These are phyloP conservation scores for Acrocephalus kingi DNA, from an alignment of 2,113 vertebrate species.

Conservation along the genomic window DNA sequence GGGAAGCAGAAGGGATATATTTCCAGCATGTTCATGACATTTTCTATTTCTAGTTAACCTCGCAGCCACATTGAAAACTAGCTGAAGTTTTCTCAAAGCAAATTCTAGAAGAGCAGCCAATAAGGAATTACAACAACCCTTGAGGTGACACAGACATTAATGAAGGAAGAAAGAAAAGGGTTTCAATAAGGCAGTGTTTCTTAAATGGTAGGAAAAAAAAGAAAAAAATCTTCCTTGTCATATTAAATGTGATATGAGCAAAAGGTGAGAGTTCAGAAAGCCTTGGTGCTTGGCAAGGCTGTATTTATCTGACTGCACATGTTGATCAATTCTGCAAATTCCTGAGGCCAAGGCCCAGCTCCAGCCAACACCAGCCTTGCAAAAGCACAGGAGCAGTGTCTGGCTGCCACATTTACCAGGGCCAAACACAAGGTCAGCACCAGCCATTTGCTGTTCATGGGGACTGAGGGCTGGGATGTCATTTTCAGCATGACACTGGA, in stretches of 20 bases:
- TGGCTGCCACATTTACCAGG: background rate
- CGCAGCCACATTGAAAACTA: slow-evolving; percentile 8
- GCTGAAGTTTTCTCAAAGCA: slow-evolving; percentile 35
- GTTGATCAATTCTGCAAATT: background rate
- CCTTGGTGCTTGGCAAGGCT: background rate
- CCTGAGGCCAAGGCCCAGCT: accelerated
- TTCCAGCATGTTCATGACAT: background rate
- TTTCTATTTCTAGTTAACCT: slow-evolving; percentile 43
- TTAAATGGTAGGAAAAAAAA: background rate
- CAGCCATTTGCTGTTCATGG: background rate
- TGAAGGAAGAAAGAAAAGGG: slow-evolving; percentile 39
- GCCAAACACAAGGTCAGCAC: background rate
- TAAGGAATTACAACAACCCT: slow-evolving; percentile 26
- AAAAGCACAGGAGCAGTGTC: background rate
- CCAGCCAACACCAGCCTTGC: accelerated
- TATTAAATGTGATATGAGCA: background rate
- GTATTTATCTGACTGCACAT: accelerated
- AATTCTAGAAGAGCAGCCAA: slow-evolving; percentile 12
- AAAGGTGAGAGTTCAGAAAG: slow-evolving; percentile 5
- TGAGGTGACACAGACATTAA: slow-evolving; percentile 25
- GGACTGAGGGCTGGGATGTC: background rate
- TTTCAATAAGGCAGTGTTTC: background rate
- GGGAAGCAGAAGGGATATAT: slow-evolving; percentile 3
- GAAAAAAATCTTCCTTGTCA: background rate
- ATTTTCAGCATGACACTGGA: background rate